These are phyloP conservation scores for Neodiprion lecontei DNA, from an alignment of 1,140 invertebrate genomes.

Conservation along the genomic window DNA sequence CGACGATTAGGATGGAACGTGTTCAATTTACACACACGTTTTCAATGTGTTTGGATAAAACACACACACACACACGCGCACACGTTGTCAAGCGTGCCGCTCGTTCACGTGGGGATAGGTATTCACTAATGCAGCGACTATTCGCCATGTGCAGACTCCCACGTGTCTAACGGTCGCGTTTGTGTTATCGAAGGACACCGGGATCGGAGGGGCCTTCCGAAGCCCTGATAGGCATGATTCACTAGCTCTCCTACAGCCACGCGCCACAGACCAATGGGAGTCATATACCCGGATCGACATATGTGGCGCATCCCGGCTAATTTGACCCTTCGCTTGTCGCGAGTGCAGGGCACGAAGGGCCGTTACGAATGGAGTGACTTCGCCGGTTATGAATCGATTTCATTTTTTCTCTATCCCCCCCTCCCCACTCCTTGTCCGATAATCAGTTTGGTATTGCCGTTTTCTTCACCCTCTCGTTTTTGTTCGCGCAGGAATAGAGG, in stretches of 20 bases:
- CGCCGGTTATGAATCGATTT: not conserved
- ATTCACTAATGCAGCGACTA: not conserved
- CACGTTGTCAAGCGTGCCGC: not conserved
- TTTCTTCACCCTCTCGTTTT: not conserved
- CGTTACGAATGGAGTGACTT: not conserved
- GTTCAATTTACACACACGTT: not conserved
- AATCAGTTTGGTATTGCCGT: not conserved
- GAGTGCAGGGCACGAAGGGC: not conserved
- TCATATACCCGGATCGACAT: not conserved
- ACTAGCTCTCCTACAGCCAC: not conserved
- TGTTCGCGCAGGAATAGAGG: not conserved
- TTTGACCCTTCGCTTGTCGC: not conserved
- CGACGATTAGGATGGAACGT: not conserved
- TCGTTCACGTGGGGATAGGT: not conserved
- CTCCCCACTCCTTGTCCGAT: not conserved
- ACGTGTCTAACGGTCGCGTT: slow-evolving; percentile 1
- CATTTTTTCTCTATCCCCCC: not conserved
- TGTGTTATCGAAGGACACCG: not conserved
- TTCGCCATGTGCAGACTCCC: slow-evolving; percentile 6
- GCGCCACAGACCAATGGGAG: not conserved
- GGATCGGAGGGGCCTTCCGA: not conserved
- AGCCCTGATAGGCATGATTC: not conserved
- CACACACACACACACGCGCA: not conserved
- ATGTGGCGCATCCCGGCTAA: slow-evolving; percentile 4
- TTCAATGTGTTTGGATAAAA: not conserved